phyloP scores from a whole-genome alignment of 2,797 vertebrate species.

The Pseudocheirus occidentalis region DNA sequence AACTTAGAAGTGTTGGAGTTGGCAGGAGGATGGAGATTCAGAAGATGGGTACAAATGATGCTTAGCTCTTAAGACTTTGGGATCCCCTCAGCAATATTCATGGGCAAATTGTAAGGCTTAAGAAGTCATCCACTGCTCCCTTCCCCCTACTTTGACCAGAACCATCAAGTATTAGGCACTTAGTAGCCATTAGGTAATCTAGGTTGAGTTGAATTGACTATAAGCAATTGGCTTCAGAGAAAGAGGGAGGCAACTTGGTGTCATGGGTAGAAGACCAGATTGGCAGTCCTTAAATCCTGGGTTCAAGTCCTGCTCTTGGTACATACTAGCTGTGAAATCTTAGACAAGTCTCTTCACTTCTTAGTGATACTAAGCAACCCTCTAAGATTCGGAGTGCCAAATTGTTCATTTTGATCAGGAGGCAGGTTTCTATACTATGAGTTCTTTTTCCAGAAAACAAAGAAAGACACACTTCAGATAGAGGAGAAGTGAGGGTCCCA shows the following conservation, averaged over 20 bases:
- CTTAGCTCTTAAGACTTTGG: conserved; percentile 27
- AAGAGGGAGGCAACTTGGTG: background rate
- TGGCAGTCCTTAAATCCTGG: background rate
- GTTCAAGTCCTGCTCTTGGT: background rate
- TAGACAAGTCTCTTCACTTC: background rate
- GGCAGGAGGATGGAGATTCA: conserved; percentile 37
- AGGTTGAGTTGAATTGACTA: background rate
- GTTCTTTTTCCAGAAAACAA: background rate
- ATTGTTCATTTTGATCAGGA: background rate
- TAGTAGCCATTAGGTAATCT: background rate
- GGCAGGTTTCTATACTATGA: background rate
- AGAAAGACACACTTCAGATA: background rate
- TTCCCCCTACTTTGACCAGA: background rate
- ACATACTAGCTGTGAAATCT: background rate
- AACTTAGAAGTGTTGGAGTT: conserved; percentile 1
- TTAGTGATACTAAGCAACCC: background rate
- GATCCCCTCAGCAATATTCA: background rate
- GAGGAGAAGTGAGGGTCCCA: conserved; percentile 30
- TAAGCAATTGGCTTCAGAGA: background rate
- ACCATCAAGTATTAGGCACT: background rate
- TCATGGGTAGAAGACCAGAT: background rate
- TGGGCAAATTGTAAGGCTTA: conserved; percentile 11
- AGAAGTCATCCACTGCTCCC: background rate
- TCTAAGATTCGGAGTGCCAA: conserved; percentile 23
- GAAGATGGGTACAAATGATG: background rate